phyloP scores from a whole-genome alignment of 2,113 vertebrate species.

The Cryptotis parvus region DNA sequence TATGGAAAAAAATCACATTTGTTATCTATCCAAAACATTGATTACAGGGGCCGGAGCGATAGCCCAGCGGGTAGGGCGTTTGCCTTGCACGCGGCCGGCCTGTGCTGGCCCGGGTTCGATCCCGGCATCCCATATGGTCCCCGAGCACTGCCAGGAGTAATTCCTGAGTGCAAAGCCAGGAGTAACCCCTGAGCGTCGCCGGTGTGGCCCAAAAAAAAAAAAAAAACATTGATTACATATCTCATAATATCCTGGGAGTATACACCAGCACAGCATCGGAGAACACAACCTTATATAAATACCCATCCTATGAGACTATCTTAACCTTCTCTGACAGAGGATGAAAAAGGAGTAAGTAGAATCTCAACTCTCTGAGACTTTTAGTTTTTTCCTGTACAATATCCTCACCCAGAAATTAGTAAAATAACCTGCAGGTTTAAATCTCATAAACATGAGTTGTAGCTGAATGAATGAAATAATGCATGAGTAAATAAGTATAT shows the following conservation, averaged over 20 bases:
- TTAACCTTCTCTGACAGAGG: constrained; percentile 1
- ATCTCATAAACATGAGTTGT: not conserved
- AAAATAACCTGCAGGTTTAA: not conserved
- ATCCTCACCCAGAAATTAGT: not conserved
- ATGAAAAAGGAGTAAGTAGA: not conserved
- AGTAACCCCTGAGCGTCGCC: too few species aligned
- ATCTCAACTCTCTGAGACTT: not conserved
- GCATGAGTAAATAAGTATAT: not conserved
- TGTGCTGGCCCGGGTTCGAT: too few species aligned
- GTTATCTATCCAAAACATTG: not conserved
- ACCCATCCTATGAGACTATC: not conserved
- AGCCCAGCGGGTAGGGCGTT: too few species aligned
- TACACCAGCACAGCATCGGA: not conserved
- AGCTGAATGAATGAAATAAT: constrained; percentile 27
- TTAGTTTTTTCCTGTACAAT: not conserved
- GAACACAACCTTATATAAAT: not conserved
- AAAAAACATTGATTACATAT: not conserved
- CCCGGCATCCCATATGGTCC: too few species aligned
- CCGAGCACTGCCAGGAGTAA: too few species aligned
- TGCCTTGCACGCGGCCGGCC: too few species aligned
- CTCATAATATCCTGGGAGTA: not conserved
- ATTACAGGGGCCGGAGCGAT: too few species aligned
- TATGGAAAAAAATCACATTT: not conserved
- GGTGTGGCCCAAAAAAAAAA: too few species aligned
- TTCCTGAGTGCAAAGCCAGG: too few species aligned